A percentile compares a stretch with the other conserved stretches of the same genome.
These are phyloP conservation scores for Porphyrio hochstetteri DNA, from an alignment of 2,113 vertebrate genomes.

Conservation along the genomic window DNA sequence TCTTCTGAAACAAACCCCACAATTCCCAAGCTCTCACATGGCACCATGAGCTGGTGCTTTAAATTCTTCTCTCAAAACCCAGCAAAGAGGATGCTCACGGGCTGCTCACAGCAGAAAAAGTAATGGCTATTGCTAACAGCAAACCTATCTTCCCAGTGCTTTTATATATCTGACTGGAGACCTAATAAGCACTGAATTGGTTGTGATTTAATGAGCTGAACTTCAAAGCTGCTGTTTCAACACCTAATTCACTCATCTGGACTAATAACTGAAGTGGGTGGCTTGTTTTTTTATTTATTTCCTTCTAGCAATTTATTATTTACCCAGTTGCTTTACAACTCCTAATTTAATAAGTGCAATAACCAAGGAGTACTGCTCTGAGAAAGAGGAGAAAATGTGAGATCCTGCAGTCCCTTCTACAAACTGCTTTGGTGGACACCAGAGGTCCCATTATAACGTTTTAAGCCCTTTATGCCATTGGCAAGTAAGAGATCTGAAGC, in stretches of 20 bases:
- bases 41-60: not conserved
- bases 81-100: not conserved
- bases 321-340: conserved; percentile 46
- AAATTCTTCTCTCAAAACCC: not conserved
- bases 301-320: conserved; percentile 46
- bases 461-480: not conserved
- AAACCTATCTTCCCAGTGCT: not conserved
- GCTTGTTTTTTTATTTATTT: not conserved
- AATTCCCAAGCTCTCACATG: fast-evolving
- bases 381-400: conserved; percentile 21
- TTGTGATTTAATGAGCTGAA: conserved; percentile 49
- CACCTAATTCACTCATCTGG: conserved; percentile 61
- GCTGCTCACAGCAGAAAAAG: not conserved
- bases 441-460: not conserved
- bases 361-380: conserved; percentile 27
- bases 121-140: not conserved
- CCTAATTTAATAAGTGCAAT: conserved; percentile 51
- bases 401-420: not conserved
- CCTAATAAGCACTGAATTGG: conserved; percentile 41
- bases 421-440: not conserved
- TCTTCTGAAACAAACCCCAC: not conserved
- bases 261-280: conserved; percentile 50
- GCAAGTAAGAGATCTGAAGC: not conserved
- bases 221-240: conserved; percentile 51
- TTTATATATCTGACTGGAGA: conserved; percentile 42